Base-by-base conservation (phyloP, 2,797 vertebrate genomes). In the Echiichthys vipera region DNA sequence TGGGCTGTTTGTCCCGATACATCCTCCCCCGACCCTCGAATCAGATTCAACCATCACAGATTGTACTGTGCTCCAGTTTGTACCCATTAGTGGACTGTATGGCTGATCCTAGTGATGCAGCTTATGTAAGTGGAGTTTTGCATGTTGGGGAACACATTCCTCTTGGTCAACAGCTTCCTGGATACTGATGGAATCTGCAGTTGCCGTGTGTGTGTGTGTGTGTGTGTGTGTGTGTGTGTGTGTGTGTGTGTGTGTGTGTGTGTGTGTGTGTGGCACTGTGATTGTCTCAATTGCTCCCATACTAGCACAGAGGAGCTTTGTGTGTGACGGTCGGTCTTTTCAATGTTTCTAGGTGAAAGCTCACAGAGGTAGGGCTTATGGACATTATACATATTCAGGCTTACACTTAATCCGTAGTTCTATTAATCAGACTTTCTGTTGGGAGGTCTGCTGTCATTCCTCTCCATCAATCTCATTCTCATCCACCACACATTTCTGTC, bases 131-230 rank as follows among this genome's bases (percentile, higher is more conserved):
- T 72, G 1, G 13, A 64, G 58, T 71, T 87, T 78, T 84, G 68
- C 78, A 88, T 86, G 84, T 79, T 43, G 32, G 73, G 65, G 71
- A 90, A 81, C 65, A 74, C 89, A 89, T 91, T 92, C 83, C 78
- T 78, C 71, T 53, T 63, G 73, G 79, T 78, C 77, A 78, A 77
- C 82, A 75, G 81, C 81, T 89, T 92, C 87, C 88, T 91, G 91
- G 84, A 89, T 84, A 84, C 87, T 85, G 84, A 90, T 87, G 83
- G 85, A 85, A 90, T 89, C 87, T 88, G 67, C 76, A 85, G 79
- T 81, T 69, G 73, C 71, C 75, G 17, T 2, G 54, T 63, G 67
- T 68, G 56, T 66, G 53, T 74, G 36, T 78, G 55, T 71, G 63
- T 53, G 47, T 54, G 67, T 30, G 37, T 74, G 49, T 65, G 62